These are phyloP conservation scores for Hedychridium roseum DNA, from an alignment of 2,888 invertebrate genomes.

Conservation along the genomic window DNA sequence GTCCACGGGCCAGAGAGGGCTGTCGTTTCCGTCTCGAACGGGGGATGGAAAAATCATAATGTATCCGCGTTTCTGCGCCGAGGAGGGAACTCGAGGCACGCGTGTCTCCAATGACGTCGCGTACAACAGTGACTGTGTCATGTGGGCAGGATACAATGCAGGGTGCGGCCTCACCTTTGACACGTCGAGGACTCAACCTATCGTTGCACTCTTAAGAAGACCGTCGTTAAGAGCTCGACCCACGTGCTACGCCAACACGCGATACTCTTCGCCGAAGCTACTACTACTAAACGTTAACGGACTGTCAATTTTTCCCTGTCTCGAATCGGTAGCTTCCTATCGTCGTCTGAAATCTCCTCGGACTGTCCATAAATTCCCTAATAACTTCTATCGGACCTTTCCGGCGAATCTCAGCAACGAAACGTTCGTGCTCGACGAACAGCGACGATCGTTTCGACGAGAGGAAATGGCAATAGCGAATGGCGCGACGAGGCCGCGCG, in stretches of 20 bases:
- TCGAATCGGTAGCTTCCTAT: too few species aligned
- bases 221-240: conserved; percentile 42
- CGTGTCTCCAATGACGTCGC: conserved; percentile 55
- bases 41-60: conserved; percentile 16
- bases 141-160: conserved; percentile 62
- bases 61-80: conserved; percentile 8
- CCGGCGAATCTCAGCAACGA: too few species aligned
- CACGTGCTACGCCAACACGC: conserved; percentile 54
- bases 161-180: conserved; percentile 63
- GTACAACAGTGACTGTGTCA: conserved; percentile 45
- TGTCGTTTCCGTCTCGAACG: background rate
- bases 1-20: background rate
- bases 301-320: too few species aligned
- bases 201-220: conserved; percentile 28
- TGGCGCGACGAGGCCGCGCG: too few species aligned
- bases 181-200: conserved; percentile 57
- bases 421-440: too few species aligned
- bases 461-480: too few species aligned
- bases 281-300: too few species aligned
- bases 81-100: conserved; percentile 35
- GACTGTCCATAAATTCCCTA: too few species aligned
- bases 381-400: too few species aligned
- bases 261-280: conserved; percentile 22
- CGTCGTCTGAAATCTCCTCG: too few species aligned
- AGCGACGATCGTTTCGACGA: too few species aligned